phyloP scores from a whole-genome alignment of 2,888 invertebrate genomes.

The Seira sanloemensis region DNA sequence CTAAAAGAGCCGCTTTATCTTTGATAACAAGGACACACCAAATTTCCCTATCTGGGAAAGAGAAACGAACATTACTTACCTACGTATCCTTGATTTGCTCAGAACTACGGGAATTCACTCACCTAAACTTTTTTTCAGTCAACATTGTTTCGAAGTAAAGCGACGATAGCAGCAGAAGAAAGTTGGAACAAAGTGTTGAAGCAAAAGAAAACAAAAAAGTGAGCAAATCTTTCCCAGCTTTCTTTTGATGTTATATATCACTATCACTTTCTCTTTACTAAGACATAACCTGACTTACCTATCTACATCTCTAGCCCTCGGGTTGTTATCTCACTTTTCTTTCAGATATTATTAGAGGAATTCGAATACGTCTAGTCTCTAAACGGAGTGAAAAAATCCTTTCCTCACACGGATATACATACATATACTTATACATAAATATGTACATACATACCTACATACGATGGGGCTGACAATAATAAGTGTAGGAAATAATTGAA shows the following conservation, averaged over 20 bases:
- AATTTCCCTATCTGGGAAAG: no score
- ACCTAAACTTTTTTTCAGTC: neutral
- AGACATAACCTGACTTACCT: neutral
- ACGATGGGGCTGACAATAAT: neutral
- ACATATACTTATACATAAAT: no score
- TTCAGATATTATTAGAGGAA: no score
- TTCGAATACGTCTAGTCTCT: no score
- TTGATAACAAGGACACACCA: no score
- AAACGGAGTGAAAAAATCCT: no score
- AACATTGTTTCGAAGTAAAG: neutral
- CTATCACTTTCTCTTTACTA: conserved; percentile 20
- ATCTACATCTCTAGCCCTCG: conserved; percentile 17
- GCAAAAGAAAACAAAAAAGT: conserved; percentile 27
- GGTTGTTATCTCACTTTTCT: conserved; percentile 37
- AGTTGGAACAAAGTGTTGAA: conserved; percentile 29
- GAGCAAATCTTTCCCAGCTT: conserved; percentile 33
- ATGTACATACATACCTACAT: no score
- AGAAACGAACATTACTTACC: no score
- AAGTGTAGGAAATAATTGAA: conserved; percentile 61
- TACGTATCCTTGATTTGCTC: no score
- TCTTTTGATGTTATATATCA: conserved; percentile 38
- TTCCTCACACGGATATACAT: no score
- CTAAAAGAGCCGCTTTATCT: no score
- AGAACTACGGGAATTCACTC: neutral
- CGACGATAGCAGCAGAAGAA: neutral